phyloP scores from a whole-genome alignment of 2,888 invertebrate species.

The Microdon myrmicae region DNA sequence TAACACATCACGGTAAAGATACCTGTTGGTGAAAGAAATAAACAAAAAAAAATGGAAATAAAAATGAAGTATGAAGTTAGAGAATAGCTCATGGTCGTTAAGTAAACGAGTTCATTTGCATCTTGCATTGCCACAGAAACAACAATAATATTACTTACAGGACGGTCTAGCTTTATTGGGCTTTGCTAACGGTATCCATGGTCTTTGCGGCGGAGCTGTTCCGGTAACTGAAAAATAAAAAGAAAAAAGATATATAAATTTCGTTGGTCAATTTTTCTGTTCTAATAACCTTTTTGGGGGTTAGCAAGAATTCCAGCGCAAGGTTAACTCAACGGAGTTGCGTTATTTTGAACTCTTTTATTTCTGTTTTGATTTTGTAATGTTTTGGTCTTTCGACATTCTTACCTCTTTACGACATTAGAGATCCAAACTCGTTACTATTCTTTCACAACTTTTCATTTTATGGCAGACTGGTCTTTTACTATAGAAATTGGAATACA shows the following conservation, averaged over 20 bases:
- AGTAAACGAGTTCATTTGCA: conserved; percentile 8
- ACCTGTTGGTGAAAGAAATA: conserved; percentile 68
- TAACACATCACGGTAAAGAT: conserved; percentile 99
- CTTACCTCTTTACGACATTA: conserved; percentile 23
- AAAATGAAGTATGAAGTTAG: background rate
- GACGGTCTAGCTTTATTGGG: conserved; percentile 89
- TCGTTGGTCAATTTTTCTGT: conserved; percentile 47
- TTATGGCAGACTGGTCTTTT: too few species aligned
- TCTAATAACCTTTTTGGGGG: conserved; percentile 48
- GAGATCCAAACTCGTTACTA: too few species aligned
- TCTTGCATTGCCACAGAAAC: conserved; percentile 6
- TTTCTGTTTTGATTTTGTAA: conserved; percentile 11
- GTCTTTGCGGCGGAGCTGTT: conserved; percentile 89
- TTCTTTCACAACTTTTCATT: too few species aligned
- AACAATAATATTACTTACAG: conserved; percentile 75
- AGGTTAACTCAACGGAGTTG: conserved; percentile 45
- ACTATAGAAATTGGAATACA: too few species aligned
- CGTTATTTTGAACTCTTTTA: conserved; percentile 27
- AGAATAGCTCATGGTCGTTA: background rate
- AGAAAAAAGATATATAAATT: conserved; percentile 11
- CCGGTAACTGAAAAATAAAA: conserved; percentile 83
- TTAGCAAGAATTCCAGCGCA: conserved; percentile 34
- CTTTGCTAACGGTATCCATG: conserved; percentile 92
- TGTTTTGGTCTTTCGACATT: conserved; percentile 26
- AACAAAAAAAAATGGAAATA: conserved; percentile 1